Base-by-base conservation (phyloP, 2,888 invertebrate genomes). In the Thereva unica region DNA sequence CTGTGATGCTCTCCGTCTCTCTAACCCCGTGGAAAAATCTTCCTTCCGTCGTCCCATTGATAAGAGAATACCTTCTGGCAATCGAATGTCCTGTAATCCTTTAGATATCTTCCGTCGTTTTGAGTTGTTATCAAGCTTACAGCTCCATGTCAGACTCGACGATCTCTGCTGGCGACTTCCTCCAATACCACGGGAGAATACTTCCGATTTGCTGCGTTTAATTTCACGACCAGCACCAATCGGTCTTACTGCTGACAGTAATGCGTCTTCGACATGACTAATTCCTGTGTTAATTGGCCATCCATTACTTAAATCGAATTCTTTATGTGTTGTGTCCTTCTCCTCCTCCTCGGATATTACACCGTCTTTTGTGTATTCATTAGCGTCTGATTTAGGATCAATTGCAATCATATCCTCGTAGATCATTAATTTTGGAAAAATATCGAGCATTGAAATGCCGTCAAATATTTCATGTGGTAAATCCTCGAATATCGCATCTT, bases 401-500 rank as follows among this genome's bases (percentile, higher is more conserved):
- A 86, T 84, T 8, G 82, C 82, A 66, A 86, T 80, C 65, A 89
- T 79, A 76, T 89, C 89, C 75, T 89, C 89, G 74, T 87, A 89
- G 55, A 85, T 86, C 84, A 86, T 86, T 67, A 85, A 78, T 76
- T 88, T 88, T 10, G 89, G 89, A 73, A 92, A 91, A 73, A 92
- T 92, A 75, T 93, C 92, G 80, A 92, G 89, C 87, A 92, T 90
- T 2, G 91, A 92, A 75, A 92, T 91, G 7, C 92, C 91, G 77
- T 93, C 92, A 37, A 92, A 80, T 64, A 92, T 82, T 76, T 92
- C 92, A 74, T 91, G 91, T 37, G 92, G 91, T 37, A 93, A 80
- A 76, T 93, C 93, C 82, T 92, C 90, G 74, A 92, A 90, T 76
- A 93, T 92, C 7, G 92, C 92, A 76, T 93, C 92, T 76, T 92